These are phyloP conservation scores for Lagocephalus sceleratus DNA, from an alignment of 2,797 vertebrate species.

Conservation along the genomic window DNA sequence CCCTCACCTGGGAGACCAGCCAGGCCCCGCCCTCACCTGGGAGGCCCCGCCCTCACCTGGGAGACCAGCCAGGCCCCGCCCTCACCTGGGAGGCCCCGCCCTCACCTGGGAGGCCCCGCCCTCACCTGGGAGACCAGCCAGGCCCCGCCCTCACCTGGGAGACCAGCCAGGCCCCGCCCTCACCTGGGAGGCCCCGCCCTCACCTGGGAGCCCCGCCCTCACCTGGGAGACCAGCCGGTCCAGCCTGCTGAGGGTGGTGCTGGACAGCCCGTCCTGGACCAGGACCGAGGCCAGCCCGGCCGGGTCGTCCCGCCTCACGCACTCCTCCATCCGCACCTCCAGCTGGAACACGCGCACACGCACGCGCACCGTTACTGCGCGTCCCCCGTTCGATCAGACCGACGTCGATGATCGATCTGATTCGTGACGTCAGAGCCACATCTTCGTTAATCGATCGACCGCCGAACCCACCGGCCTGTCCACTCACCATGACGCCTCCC, in stretches of 20 bases:
- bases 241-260: conserved; percentile 29
- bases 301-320: conserved; percentile 13
- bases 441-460: no score
- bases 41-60: no score
- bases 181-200: not conserved
- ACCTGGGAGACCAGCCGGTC: conserved; percentile 54
- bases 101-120: not conserved
- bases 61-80: not conserved
- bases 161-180: not conserved
- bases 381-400: no score
- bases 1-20: no score
- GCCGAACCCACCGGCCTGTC: no score
- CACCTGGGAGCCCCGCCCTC: not conserved
- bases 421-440: no score
- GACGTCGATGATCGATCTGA: no score
- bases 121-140: no score
- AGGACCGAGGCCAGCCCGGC: conserved; percentile 28
- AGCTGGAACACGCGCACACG: conserved; percentile 22
- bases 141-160: not conserved
- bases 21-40: conserved; percentile 40
- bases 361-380: not conserved
- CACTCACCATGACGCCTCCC: no score
- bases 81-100: not conserved
- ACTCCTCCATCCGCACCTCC: conserved; percentile 34
- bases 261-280: conserved; percentile 33